Evolutionary conservation across 2,888 invertebrate species (phyloP), one percentile per base, ranked within the genome.

Genomic region (Phorcus lineatus): DNA sequence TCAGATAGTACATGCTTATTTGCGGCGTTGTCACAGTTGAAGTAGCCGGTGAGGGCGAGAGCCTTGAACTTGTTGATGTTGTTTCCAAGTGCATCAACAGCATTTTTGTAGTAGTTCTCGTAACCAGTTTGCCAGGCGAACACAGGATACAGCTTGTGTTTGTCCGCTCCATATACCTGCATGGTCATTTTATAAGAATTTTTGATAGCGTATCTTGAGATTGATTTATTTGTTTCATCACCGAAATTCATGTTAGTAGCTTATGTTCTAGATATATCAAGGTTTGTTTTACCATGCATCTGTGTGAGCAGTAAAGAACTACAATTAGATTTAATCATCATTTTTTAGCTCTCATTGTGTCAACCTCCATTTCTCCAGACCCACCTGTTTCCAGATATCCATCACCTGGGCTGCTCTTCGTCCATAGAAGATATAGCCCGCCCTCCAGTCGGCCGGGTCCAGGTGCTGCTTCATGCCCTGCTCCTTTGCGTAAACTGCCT

Each of bases 61-160:
- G 85, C 86, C 22, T 86, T 85, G 66, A 87, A 88, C 40, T 81
- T 80, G 9, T 80, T 74, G 13, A 80, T 77, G 7, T 82, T 79
- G 9, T 77, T 77, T 31, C 87, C 87, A 0, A 88, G 82, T 66
- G 85, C 86, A 22, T 80, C 82, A 1, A 88, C 54, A 0, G 85
- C 86, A 36, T 86, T 86, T 80, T 83, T 76, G 4, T 85, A 85
- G 78, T 86, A 87, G 74, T 85, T 86, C 52, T 86, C 82, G 80
- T 86, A 85, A 3, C 86, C 88, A 22, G 88, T 88, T 80, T 88
- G 87, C 88, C 88, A 88, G 9, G 87, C 87, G 86, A 86, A 87
- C 0, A 87, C 83, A 0, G 85, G 85, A 24, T 84, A 74, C 7
- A 87, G 74, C 36, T 81, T 81, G 31, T 84, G 76, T 28, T 79